A percentile compares a stretch with the other conserved stretches of the same genome.
Conservation (phyloP, 2,113 vertebrate species). For the Grus americana region DNA sequence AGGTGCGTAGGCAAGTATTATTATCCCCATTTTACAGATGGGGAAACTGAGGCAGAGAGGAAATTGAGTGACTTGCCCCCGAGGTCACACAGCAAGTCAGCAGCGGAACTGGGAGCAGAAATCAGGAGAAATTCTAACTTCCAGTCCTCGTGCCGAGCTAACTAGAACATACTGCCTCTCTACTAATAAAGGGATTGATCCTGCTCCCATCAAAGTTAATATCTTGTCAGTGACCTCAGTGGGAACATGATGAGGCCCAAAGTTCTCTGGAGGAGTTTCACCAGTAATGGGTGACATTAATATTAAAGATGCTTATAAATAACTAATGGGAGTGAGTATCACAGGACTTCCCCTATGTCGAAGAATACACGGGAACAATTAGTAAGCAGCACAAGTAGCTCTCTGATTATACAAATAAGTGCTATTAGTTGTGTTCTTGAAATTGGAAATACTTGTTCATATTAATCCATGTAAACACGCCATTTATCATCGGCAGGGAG, state of each 20-base stretch:
- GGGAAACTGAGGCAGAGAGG: conserved; percentile 52
- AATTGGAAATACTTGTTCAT: not conserved
- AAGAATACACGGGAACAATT: not conserved
- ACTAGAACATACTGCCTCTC: not conserved
- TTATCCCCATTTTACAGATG: conserved; percentile 69
- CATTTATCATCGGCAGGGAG: not conserved
- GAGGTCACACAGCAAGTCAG: not conserved
- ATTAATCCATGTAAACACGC: not conserved
- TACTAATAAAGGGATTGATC: not conserved
- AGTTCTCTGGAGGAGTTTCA: conserved; percentile 22
- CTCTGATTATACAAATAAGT: not conserved
- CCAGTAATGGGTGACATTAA: not conserved
- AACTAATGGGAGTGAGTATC: not conserved
- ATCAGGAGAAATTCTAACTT: not conserved
- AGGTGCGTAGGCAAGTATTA: conserved; percentile 53
- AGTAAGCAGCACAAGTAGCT: not conserved
- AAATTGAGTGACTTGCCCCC: not conserved
- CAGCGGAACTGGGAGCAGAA: not conserved
- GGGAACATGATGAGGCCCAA: not conserved
- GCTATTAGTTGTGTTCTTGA: not conserved
- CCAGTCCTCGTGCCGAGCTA: not conserved
- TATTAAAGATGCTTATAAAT: not conserved
- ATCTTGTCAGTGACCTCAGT: not conserved
- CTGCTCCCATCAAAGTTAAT: not conserved
- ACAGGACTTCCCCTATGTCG: not conserved